Percentiles rank a stretch among this genome's conserved stretches.
phyloP scores from a whole-genome alignment of 2,797 vertebrate species.

The Threskiornis aethiopicus region DNA sequence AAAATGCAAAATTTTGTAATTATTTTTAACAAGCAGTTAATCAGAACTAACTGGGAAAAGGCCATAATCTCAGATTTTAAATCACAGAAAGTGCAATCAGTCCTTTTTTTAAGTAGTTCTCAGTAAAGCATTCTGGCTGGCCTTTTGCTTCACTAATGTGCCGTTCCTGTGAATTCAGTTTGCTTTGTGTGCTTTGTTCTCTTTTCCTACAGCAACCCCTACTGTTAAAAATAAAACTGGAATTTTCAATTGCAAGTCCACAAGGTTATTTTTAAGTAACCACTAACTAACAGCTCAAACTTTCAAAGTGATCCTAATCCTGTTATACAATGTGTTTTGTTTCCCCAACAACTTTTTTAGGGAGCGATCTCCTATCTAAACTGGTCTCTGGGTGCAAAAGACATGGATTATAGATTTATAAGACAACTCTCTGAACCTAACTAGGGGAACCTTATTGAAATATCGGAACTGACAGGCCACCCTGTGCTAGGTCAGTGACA shows the following conservation, averaged over 20 bases:
- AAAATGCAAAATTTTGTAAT: background rate
- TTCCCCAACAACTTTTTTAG: slow-evolving; percentile 7
- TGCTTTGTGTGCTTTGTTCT: background rate
- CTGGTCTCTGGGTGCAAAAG: background rate
- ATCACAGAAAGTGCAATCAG: background rate
- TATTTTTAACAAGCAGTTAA: background rate
- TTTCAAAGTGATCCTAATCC: slow-evolving; percentile 41
- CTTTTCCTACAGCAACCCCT: slow-evolving; percentile 58
- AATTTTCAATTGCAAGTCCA: slow-evolving; percentile 6
- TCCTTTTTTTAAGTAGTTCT: background rate
- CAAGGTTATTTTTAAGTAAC: slow-evolving; percentile 33
- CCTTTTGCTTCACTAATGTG: background rate
- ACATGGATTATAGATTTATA: slow-evolving; percentile 11
- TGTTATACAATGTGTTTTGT: slow-evolving; percentile 40
- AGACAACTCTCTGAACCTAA: background rate
- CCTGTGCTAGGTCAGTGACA: background rate
- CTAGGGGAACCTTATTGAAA: background rate
- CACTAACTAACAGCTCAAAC: background rate
- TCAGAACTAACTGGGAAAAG: background rate
- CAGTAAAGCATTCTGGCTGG: background rate
- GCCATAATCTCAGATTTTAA: background rate
- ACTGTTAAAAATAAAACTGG: slow-evolving; percentile 52
- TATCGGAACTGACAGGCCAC: background rate
- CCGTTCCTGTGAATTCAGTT: background rate
- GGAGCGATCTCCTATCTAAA: background rate